These are phyloP conservation scores for Camponotus floridanus DNA, from an alignment of 1,140 invertebrate species.

Conservation along the genomic window DNA sequence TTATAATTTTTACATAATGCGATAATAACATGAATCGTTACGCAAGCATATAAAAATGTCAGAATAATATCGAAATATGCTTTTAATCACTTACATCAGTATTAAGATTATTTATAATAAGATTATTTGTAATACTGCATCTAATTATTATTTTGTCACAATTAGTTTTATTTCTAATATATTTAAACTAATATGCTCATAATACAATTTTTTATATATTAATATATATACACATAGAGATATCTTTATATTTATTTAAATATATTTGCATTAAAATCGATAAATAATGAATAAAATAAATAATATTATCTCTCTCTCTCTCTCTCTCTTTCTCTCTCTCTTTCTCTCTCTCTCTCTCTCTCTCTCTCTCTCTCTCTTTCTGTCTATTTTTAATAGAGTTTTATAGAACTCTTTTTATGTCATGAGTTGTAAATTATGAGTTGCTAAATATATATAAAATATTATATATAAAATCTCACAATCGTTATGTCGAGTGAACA, in stretches of 20 bases:
- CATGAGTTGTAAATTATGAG: neutral
- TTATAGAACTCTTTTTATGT: neutral
- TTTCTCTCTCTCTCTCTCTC: too few relatives aligned
- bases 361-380: too few relatives aligned
- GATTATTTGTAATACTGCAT: neutral
- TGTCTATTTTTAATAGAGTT: neutral
- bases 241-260: neutral
- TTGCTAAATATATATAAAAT: conserved; percentile 9
- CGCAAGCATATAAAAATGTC: conserved; percentile 7
- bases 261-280: neutral
- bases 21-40: conserved; percentile 7
- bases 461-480: neutral
- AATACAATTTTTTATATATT: neutral
- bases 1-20: conserved; percentile 12
- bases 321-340: too few relatives aligned
- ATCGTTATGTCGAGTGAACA: neutral
- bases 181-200: neutral
- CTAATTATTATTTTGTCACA: neutral
- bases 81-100: neutral
- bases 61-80: neutral
- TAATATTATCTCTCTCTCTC: too few relatives aligned
- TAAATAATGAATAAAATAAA: too few relatives aligned
- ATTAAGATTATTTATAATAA: neutral
- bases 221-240: neutral
- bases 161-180: neutral